Conservation (phyloP, 2,113 vertebrate genomes). For the Tachysurus vachellii region DNA sequence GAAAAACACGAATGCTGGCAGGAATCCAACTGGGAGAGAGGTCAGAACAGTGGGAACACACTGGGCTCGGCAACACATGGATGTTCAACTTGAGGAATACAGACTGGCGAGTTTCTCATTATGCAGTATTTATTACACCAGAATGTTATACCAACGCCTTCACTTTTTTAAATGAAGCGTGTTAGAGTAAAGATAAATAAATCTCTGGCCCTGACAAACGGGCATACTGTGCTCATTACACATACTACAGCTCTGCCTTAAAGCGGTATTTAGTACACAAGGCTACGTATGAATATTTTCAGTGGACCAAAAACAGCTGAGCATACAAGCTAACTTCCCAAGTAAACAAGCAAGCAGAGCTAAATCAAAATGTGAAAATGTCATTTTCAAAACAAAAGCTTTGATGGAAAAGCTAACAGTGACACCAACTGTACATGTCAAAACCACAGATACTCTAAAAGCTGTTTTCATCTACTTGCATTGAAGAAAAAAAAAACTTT, state of each 20-base stretch:
- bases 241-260: not conserved
- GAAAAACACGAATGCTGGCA: slow-evolving; percentile 51
- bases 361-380: not conserved
- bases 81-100: not conserved
- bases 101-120: not conserved
- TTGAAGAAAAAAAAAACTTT: not conserved
- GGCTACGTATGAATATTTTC: not conserved
- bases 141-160: not conserved
- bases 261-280: not conserved
- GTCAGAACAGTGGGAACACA: slow-evolving; percentile 46
- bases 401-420: not conserved
- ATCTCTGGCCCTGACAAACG: not conserved
- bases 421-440: not conserved
- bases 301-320: not conserved
- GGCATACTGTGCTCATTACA: not conserved
- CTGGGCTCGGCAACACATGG: not conserved
- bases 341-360: not conserved
- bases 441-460: not conserved
- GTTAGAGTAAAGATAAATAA: not conserved
- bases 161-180: not conserved
- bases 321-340: not conserved
- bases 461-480: not conserved
- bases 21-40: slow-evolving; percentile 68
- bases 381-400: not conserved
- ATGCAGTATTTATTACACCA: not conserved